A percentile compares a stretch with the other conserved stretches of the same genome.
These are phyloP conservation scores for Hyposoter didymator DNA, from an alignment of 2,888 invertebrate species.

Conservation along the genomic window DNA sequence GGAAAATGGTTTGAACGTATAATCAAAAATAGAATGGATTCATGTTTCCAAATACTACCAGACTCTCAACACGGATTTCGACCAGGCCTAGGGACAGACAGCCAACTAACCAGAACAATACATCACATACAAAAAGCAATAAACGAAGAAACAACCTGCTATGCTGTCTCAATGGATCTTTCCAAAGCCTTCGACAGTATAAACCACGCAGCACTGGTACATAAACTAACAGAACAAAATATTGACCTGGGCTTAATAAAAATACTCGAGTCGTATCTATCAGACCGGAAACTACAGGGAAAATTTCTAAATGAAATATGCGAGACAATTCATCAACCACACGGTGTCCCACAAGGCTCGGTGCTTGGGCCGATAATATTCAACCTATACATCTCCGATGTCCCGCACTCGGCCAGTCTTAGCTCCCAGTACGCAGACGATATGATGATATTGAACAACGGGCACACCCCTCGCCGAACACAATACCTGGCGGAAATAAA, in stretches of 20 bases:
- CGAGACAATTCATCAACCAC: constrained; percentile 21
- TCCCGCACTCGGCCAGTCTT: constrained; percentile 4
- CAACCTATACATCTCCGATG: constrained; percentile 34
- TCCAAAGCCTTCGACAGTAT: constrained; percentile 52
- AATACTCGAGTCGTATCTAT: constrained; percentile 41
- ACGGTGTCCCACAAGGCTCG: constrained; percentile 43
- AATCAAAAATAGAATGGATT: constrained; percentile 35
- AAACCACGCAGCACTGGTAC: constrained; percentile 23
- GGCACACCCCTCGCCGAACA: constrained; percentile 29
- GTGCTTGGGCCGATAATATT: constrained; percentile 48
- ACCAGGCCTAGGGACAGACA: constrained; percentile 29
- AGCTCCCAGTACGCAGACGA: constrained; percentile 41
- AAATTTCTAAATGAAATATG: constrained; percentile 38
- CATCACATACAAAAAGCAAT: constrained; percentile 42
- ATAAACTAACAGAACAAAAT: constrained; percentile 33
- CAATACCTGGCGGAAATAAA: constrained; percentile 23
- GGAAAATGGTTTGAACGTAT: constrained; percentile 46
- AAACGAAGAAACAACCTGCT: constrained; percentile 31
- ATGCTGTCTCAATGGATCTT: constrained; percentile 45
- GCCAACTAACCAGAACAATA: constrained; percentile 50
- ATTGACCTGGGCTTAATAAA: constrained; percentile 38
- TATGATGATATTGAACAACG: constrained; percentile 46
- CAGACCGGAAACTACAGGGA: constrained; percentile 29
- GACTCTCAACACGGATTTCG: constrained; percentile 55
- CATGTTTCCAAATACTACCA: constrained; percentile 8